Conservation (phyloP, 2,797 vertebrate species). For the Gallinago stenura region DNA sequence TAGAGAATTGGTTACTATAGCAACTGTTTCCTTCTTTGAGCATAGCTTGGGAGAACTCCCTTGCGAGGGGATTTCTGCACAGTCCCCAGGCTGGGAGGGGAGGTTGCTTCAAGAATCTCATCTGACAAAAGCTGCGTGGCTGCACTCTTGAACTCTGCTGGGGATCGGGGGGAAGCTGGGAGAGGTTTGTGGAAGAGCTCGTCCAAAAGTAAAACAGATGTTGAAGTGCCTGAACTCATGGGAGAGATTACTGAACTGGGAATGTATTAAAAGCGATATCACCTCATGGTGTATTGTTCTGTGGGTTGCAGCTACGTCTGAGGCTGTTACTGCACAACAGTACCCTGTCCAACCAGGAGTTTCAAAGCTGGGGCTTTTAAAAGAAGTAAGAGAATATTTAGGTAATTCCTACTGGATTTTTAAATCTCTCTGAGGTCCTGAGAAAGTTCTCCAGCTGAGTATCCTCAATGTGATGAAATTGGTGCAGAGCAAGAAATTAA, state of each 20-base stretch:
- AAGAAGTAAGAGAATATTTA: neutral
- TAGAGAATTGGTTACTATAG: slow-evolving; percentile 51
- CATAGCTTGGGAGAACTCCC: neutral
- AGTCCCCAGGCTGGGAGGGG: neutral
- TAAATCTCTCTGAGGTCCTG: neutral
- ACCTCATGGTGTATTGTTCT: neutral
- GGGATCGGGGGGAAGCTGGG: neutral
- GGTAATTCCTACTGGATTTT: neutral
- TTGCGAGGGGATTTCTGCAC: neutral
- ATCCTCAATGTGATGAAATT: neutral
- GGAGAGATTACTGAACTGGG: neutral
- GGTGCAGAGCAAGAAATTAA: neutral
- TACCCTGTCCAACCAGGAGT: neutral
- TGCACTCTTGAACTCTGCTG: slow-evolving; percentile 26
- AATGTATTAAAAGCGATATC: neutral
- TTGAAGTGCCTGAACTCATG: neutral
- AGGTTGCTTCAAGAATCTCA: neutral
- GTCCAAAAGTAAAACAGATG: slow-evolving; percentile 30
- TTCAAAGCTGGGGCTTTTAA: neutral
- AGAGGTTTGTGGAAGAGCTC: neutral
- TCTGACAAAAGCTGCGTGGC: neutral
- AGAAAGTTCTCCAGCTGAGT: neutral
- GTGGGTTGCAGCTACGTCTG: neutral
- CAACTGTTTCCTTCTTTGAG: slow-evolving; percentile 55
- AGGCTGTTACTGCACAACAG: neutral